Base-by-base conservation (phyloP, 2,888 invertebrate genomes). In the Pristionchus exspectatus region DNA sequence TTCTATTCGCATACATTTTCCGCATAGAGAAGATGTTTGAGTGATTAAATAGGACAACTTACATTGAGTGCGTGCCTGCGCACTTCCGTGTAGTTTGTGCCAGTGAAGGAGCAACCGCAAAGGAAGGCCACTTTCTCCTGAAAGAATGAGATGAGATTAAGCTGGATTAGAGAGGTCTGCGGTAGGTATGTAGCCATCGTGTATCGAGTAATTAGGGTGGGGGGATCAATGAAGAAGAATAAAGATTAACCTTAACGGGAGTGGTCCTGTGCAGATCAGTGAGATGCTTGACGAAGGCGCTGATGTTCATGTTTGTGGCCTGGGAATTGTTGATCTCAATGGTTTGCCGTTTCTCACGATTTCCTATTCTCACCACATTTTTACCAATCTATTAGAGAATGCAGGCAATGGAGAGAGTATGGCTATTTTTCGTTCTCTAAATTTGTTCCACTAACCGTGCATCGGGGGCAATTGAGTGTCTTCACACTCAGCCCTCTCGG, bases 1-100 rank as follows among this genome's bases (percentile, higher is more conserved):
- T 5, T 50, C 44, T 1, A 9, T 50, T 9, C 44, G 3, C 44
- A 50, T 9, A 50, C 12, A 50, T 50, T 50, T 59, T 59, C 12
- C 44, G 59, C 38, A 59, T 59, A 24, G 59, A 18, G 24, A 21
- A 59, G 18, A 59, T 5, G 14, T 18, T 21, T 21, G 59, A 18
- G 5, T 59, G 59, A 56, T 12, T 5, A 59, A 24, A 5, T 21
- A 59, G 59, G 59, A 16, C 9, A 18, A 59, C 63, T 63, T 9
- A 63, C 63, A 10, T 24, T 10, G 10, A 63, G 63, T 63, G 63
- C 63, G 63, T 63, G 63, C 9, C 24, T 63, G 63, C 63, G 63
- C 24, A 63, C 63, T n/a, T 63, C 63, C 63, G 63, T 63, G 63
- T 63, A 63, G 63, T 63, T 63, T 21, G 63, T 63, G 63, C 63